Evolutionary conservation across 2,888 invertebrate species (phyloP), one percentile per base, ranked within the genome.

Genomic region (Sphecodes monilicornis): DNA sequence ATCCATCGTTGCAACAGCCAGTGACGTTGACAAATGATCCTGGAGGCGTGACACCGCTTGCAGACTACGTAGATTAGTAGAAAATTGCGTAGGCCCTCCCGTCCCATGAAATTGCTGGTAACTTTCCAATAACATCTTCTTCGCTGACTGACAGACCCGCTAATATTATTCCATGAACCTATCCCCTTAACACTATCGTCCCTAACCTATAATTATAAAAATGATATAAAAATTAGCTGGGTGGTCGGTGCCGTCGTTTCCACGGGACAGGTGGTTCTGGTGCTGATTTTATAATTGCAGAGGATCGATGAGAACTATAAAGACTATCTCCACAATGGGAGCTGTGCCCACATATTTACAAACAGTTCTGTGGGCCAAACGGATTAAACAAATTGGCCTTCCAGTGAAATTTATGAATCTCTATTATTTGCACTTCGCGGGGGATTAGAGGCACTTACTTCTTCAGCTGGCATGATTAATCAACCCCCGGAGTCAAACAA

Each of bases 11-110:
- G 6, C 39, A 26, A 26, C 57, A 26, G 26, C 41, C 3, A 16
- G 11, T 29, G 74, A 41, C 74, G 41, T 26, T 74, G 60, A 74
- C 60, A 36, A 60, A 74, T 60, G 57, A 74, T 60, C 60, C 74
- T 22, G 29, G 41, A 5, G 13, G 26, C 46, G 46, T 18, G 43
- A 70, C 18, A 39, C 43, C 68, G 41, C 39, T 18, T 18, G 29
- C 26, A 18, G 57, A 22, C 46, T 16, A 57, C 16, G 1, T 10
- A 22, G 29, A 41, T 41, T 60, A 74, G n/a, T 41, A 60, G 41
- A 29, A 68, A 39, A 68, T 39, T n/a, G 18, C 36, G n/a, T n/a
- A 3, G 64, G 13, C 18, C 8, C 64, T 32, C 4, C 4, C 39
- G 4, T n/a, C 66, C n/a, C 22, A 22, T 1, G 36, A 66, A 22